Percentiles rank a stretch among this genome's conserved stretches.
Evolutionary conservation across 2,797 vertebrate genomes (phyloP).

Genomic region (Coreius guichenoti): DNA sequence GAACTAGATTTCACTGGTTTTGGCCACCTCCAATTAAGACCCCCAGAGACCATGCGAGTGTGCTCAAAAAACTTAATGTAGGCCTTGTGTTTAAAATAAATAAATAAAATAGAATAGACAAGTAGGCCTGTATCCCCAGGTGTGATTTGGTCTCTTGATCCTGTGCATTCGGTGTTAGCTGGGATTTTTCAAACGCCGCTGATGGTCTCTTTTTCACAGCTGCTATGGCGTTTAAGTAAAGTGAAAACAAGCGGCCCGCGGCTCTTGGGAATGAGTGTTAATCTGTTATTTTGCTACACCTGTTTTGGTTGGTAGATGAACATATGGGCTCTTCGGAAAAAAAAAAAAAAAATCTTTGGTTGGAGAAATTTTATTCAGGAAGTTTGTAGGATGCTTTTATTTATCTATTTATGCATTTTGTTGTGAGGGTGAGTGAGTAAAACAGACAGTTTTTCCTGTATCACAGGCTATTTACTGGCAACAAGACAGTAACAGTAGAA

Average conservation of each 20-base stretch:
- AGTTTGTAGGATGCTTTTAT: conserved; percentile 29
- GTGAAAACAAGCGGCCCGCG: conserved; percentile 39
- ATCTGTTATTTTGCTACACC: conserved; percentile 52
- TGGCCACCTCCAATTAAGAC: conserved; percentile 39
- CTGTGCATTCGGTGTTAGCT: conserved; percentile 21
- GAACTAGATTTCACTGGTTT: conserved; percentile 20
- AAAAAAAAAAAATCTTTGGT: background rate
- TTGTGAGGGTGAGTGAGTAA: background rate
- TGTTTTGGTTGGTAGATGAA: conserved; percentile 51
- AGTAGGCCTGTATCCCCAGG: conserved; percentile 47
- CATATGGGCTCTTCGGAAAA: conserved; percentile 52
- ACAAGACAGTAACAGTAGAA: conserved; percentile 23
- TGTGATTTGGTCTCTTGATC: conserved; percentile 56
- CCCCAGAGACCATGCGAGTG: conserved; percentile 14
- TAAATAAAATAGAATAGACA: conserved; percentile 29
- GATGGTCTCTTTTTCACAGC: conserved; percentile 48
- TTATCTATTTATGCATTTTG: conserved; percentile 15
- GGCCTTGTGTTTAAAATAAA: conserved; percentile 4
- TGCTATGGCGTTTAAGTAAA: conserved; percentile 58
- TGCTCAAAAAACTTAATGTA: conserved; percentile 46
- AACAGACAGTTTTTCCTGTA: conserved; percentile 14
- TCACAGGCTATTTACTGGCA: conserved; percentile 24
- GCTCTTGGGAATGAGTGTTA: conserved; percentile 50
- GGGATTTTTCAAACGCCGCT: conserved; percentile 34
- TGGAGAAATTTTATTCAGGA: conserved; percentile 36